Conservation (phyloP, 2,888 invertebrate genomes). For the Hylaea fasciaria region DNA sequence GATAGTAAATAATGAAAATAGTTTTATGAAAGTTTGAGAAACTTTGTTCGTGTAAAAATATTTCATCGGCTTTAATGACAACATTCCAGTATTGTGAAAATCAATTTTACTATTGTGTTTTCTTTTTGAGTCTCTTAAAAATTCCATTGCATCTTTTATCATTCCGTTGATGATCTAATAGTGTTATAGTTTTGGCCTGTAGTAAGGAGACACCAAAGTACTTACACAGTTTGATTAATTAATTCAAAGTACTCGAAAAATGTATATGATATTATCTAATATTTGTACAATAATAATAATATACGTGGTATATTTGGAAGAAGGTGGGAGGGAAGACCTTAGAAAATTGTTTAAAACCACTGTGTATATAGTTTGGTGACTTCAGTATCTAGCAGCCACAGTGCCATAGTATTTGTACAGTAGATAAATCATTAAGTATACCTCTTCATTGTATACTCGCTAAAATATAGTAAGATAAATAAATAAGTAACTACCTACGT, state of each 20-base stretch:
- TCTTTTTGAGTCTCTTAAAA: slow-evolving; percentile 4
- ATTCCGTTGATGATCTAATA: slow-evolving; percentile 25
- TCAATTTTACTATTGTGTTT: neutral
- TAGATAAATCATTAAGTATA: slow-evolving; percentile 44
- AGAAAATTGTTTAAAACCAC: neutral
- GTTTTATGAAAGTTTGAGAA: slow-evolving; percentile 52
- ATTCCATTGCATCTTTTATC: slow-evolving; percentile 26
- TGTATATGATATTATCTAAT: too few species aligned
- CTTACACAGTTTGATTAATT: neutral
- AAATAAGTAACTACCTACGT: neutral
- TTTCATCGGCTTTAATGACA: slow-evolving; percentile 57
- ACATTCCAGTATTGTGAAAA: slow-evolving; percentile 59
- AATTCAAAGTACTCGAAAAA: too few species aligned
- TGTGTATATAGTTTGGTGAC: slow-evolving; percentile 21
- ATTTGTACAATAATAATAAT: too few species aligned
- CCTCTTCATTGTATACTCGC: slow-evolving; percentile 30
- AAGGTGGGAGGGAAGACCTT: too few species aligned
- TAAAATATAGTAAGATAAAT: slow-evolving; percentile 31
- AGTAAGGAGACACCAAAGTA: slow-evolving; percentile 28
- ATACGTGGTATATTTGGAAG: too few species aligned
- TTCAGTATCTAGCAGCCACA: slow-evolving; percentile 36
- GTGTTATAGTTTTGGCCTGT: slow-evolving; percentile 19
- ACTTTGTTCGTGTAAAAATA: slow-evolving; percentile 47
- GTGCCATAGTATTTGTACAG: slow-evolving; percentile 65
- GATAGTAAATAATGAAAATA: slow-evolving; percentile 25